Percentiles rank a stretch among this genome's conserved stretches.
Conservation (phyloP, 2,113 vertebrate species). For the Spea bombifrons region DNA sequence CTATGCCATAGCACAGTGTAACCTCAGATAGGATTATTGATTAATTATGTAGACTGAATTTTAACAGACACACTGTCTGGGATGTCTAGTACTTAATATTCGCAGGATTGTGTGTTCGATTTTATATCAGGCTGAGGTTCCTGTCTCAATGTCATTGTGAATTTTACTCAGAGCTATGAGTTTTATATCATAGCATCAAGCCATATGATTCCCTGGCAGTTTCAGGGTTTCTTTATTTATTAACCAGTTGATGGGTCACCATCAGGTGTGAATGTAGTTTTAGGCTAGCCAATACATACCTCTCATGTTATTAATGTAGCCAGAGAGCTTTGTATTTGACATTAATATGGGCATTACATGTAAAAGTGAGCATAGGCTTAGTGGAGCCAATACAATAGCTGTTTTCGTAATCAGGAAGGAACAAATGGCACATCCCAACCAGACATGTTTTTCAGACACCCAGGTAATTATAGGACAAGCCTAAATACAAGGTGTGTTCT, state of each 20-base stretch:
- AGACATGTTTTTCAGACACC: slow-evolving; percentile 32
- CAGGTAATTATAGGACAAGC: slow-evolving; percentile 26
- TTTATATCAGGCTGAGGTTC: not conserved
- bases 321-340: not conserved
- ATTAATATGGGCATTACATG: not conserved
- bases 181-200: not conserved
- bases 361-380: no score
- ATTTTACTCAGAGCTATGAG: not conserved
- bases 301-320: not conserved
- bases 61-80: slow-evolving; percentile 36
- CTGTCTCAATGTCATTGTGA: slow-evolving; percentile 15
- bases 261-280: no score
- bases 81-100: slow-evolving; percentile 28
- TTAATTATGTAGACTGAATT: slow-evolving; percentile 38
- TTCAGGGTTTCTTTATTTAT: not conserved
- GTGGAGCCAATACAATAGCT: not conserved
- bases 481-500: slow-evolving; percentile 34
- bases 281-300: no score
- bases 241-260: no score
- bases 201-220: not conserved
- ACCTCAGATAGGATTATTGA: slow-evolving; percentile 17
- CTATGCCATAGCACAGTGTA: not conserved
- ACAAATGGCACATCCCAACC: not conserved
- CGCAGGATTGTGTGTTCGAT: not conserved
- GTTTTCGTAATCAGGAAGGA: not conserved